phyloP scores from a whole-genome alignment of 2,888 invertebrate species.

The Meganola albula region DNA sequence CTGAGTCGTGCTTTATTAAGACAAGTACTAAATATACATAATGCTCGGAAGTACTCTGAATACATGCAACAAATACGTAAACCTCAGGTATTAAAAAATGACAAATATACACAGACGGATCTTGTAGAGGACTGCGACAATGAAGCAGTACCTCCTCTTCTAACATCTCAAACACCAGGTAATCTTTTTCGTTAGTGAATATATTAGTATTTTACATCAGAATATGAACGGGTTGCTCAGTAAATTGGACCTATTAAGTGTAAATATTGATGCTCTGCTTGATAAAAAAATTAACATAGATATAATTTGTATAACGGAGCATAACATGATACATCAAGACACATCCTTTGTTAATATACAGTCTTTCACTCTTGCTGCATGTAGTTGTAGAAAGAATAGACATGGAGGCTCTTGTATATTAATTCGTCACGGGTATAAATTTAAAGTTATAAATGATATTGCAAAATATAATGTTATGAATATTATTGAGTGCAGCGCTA shows the following conservation, averaged over 20 bases:
- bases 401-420: constrained; percentile 4
- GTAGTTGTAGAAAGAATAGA: not conserved
- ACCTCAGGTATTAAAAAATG: not conserved
- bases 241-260: not conserved
- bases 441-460: not conserved
- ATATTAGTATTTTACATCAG: not conserved
- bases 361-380: not conserved
- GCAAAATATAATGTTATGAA: not conserved
- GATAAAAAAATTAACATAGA: not conserved
- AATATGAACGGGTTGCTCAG: constrained; percentile 1
- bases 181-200: not conserved
- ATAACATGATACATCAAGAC: constrained; percentile 1
- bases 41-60: not conserved
- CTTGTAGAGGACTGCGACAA: too few relatives aligned
- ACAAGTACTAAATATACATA: not conserved
- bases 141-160: too few relatives aligned
- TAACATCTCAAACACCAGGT: not conserved
- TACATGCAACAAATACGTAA: too few relatives aligned
- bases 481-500: not conserved
- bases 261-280: too few relatives aligned
- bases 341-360: not conserved
- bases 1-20: not conserved
- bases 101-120: constrained; percentile 1
- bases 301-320: too few relatives aligned
- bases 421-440: not conserved